A percentile compares a stretch with the other conserved stretches of the same genome.
These are phyloP conservation scores for Callionymus lyra DNA, from an alignment of 2,113 vertebrate species.

Conservation along the genomic window DNA sequence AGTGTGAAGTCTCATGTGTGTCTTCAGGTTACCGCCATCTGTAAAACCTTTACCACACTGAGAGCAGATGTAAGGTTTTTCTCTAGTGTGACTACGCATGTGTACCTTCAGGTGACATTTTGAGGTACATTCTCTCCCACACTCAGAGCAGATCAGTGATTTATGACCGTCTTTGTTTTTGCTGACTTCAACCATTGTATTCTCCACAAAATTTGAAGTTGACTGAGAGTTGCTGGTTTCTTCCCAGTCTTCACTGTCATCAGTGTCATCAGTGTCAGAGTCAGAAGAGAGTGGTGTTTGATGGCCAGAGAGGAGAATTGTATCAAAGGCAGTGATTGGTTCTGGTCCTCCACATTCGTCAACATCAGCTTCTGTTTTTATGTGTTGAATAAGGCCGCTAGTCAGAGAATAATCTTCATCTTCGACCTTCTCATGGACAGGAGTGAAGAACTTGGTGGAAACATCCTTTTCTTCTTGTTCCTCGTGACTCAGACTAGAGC, in stretches of 20 bases:
- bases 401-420: not conserved
- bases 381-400: not conserved
- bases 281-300: not conserved
- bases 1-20: too few relatives aligned
- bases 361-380: not conserved
- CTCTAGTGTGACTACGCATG: too few relatives aligned
- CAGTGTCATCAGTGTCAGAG: too few relatives aligned
- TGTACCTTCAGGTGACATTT: too few relatives aligned
- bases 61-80: too few relatives aligned
- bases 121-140: too few relatives aligned
- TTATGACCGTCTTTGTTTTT: too few relatives aligned
- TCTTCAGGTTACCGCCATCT: too few relatives aligned
- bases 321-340: not conserved
- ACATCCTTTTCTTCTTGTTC: not conserved
- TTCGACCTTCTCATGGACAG: not conserved
- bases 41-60: too few relatives aligned
- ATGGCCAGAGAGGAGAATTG: not conserved
- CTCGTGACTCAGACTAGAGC: not conserved
- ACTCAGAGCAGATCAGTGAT: too few relatives aligned
- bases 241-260: constrained; percentile 1
- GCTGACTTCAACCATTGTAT: too few relatives aligned
- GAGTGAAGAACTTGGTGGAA: not conserved
- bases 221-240: not conserved
- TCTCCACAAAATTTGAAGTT: too few relatives aligned
- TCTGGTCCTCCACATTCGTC: not conserved